A percentile compares a stretch with the other conserved stretches of the same genome.
Conservation (phyloP, 2,888 invertebrate species). For the Melanargia galathea region DNA sequence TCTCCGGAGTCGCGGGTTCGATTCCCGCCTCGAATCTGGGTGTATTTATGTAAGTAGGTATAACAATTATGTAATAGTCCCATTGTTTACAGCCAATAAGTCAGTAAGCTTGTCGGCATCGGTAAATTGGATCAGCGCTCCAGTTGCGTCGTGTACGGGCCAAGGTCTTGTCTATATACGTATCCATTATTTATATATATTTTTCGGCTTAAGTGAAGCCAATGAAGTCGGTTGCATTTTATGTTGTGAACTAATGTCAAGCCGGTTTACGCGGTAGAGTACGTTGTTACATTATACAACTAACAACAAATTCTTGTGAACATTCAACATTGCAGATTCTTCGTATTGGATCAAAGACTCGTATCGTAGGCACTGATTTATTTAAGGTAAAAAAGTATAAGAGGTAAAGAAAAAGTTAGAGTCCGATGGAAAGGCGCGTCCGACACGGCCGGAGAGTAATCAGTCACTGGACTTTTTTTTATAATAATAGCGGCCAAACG, state of each 20-base stretch:
- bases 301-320: slow-evolving; percentile 7
- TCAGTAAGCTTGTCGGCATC: slow-evolving; percentile 3
- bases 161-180: slow-evolving; percentile 60
- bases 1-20: no score
- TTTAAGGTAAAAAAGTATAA: no score
- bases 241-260: slow-evolving; percentile 21
- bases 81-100: slow-evolving; percentile 17
- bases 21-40: no score
- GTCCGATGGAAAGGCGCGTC: no score
- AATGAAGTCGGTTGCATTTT: slow-evolving; percentile 40
- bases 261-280: slow-evolving; percentile 22
- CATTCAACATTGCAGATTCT: background rate
- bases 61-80: background rate
- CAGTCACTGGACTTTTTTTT: no score
- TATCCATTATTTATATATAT: slow-evolving; percentile 38
- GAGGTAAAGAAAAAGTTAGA: no score
- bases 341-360: background rate
- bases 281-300: slow-evolving; percentile 11
- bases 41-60: background rate
- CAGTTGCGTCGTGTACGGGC: slow-evolving; percentile 53
- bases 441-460: no score
- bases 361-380: background rate
- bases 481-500: no score
- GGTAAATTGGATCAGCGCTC: slow-evolving; percentile 65
- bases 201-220: slow-evolving; percentile 51